Evolutionary conservation across 2,888 invertebrate species (phyloP).

Genomic region (Teleiodes luculella): DNA sequence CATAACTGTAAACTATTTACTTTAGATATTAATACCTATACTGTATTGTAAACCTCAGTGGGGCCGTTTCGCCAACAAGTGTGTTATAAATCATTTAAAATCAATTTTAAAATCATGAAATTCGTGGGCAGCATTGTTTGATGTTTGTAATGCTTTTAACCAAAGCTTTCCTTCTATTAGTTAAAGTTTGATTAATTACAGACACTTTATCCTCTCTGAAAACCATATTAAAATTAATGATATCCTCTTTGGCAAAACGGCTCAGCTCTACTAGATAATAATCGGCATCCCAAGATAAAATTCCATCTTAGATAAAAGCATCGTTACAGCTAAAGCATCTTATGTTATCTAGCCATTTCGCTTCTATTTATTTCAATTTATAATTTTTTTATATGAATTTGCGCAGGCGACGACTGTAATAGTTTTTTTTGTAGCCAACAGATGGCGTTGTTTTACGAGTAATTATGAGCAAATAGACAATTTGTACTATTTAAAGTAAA

Average conservation of each 20-base stretch:
- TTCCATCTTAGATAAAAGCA: neutral
- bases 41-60: slow-evolving; percentile 23
- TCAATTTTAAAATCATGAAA: neutral
- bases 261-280: neutral
- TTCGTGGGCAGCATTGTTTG: neutral
- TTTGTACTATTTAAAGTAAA: neutral
- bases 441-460: neutral
- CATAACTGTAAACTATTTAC: slow-evolving; percentile 39
- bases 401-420: neutral
- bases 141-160: too few species aligned
- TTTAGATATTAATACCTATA: slow-evolving; percentile 23
- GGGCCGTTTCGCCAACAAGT: neutral
- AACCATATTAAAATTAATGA: neutral
- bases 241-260: neutral
- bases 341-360: slow-evolving; percentile 1
- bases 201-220: too few species aligned
- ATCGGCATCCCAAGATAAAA: neutral
- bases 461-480: neutral
- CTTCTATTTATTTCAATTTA: neutral
- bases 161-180: too few species aligned
- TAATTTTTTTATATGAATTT: neutral
- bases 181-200: too few species aligned
- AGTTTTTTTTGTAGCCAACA: neutral
- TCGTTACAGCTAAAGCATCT: slow-evolving; percentile 12
- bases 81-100: too few species aligned